These are phyloP conservation scores for Callaeas wilsoni DNA, from an alignment of 2,113 vertebrate species.

Conservation along the genomic window DNA sequence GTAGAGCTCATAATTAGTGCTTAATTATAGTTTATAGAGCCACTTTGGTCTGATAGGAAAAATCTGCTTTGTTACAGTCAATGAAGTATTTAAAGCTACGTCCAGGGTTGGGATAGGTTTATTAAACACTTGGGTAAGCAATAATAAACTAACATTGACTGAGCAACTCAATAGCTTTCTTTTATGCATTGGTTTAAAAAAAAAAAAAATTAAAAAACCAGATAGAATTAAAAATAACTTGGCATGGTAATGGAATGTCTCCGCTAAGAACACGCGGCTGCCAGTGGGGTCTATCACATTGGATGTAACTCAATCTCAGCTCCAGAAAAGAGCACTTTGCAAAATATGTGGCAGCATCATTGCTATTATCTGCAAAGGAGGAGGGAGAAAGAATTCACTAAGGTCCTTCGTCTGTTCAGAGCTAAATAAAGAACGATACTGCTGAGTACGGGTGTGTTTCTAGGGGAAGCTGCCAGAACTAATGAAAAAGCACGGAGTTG, in stretches of 20 bases:
- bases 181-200: conserved; percentile 40
- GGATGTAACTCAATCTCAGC: conserved; percentile 38
- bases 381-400: not conserved
- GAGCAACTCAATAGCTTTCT: conserved; percentile 62
- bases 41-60: conserved; percentile 70
- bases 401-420: conserved; percentile 58
- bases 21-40: conserved; percentile 76
- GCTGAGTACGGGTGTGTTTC: conserved; percentile 28
- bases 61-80: conserved; percentile 72
- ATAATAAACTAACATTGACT: conserved; percentile 76
- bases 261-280: not conserved
- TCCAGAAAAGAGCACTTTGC: conserved; percentile 51
- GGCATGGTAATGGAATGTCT: conserved; percentile 36
- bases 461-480: conserved; percentile 46
- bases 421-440: conserved; percentile 59
- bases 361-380: conserved; percentile 30
- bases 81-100: conserved; percentile 71
- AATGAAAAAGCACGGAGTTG: conserved; percentile 25
- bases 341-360: not conserved
- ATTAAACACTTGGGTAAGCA: conserved; percentile 78
- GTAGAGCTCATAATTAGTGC: conserved; percentile 70
- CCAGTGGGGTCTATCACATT: conserved; percentile 2
- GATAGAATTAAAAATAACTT: conserved; percentile 67
- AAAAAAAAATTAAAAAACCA: not conserved
- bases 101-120: conserved; percentile 60